Conservation (phyloP, 2,113 vertebrate genomes). For the Neopipo cinnamomea region DNA sequence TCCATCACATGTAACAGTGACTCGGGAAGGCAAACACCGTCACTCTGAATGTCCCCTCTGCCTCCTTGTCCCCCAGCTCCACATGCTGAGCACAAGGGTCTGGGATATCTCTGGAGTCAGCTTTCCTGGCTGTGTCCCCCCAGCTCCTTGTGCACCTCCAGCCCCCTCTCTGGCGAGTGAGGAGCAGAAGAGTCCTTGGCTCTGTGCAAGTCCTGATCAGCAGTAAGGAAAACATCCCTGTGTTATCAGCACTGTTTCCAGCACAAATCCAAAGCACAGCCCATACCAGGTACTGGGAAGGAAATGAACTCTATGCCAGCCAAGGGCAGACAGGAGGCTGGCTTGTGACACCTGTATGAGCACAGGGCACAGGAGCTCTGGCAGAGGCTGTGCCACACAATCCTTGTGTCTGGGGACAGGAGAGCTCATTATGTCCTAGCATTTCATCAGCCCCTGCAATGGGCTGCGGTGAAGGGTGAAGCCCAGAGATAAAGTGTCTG, state of each 20-base stretch:
- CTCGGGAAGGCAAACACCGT: not conserved
- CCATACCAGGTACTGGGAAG: not conserved
- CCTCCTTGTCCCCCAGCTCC: not conserved
- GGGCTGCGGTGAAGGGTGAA: not conserved
- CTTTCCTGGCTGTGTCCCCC: not conserved
- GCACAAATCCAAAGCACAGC: not conserved
- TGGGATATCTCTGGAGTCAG: not conserved
- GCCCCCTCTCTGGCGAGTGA: not conserved
- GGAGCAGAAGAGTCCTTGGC: not conserved
- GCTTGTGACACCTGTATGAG: not conserved
- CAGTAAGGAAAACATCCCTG: not conserved
- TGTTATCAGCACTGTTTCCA: not conserved
- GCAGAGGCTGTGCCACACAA: not conserved
- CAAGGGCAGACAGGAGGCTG: not conserved
- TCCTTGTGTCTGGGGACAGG: not conserved
- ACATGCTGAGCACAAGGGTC: not conserved
- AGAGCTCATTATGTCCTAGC: not conserved
- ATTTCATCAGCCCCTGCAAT: not conserved
- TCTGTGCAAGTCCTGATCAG: not conserved
- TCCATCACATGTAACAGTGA: accelerated
- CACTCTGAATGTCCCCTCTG: accelerated
- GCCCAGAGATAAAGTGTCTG: not conserved
- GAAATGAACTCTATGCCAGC: not conserved
- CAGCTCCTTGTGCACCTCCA: not conserved
- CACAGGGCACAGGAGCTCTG: accelerated